Evolutionary conservation across 1,140 invertebrate genomes (phyloP), one percentile per base, ranked within the genome.

Genomic region (Eufriesea mexicana): DNA sequence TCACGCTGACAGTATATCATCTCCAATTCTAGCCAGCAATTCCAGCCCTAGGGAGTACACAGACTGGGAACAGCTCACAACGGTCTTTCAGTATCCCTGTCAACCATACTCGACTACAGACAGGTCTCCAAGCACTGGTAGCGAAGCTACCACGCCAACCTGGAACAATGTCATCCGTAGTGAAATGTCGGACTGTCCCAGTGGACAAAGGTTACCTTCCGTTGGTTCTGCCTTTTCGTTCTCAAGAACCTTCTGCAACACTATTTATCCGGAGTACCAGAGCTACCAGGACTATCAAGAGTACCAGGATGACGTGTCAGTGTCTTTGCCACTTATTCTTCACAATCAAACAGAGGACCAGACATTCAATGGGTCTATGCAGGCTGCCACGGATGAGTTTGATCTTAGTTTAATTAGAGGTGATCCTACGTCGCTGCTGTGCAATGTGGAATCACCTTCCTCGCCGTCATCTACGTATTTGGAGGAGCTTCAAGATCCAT

Each of bases 341-440:
- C 87, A 91, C 20, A 71, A 71, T 0, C 87, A 91, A 8, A 45
- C 73, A 0, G 72, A 83, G 5, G 79, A 79, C 23, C 87, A 90
- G 47, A 85, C 86, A 6, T 77, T 64, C 51, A 67, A 59, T 0
- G 62, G 61, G 2, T 16, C 72, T 25, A 75, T 89, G 20, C 91
- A 92, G 28, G 87, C 79, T 0, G 81, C 90, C 8, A 79, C 57
- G 0, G 91, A 93, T 4, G 93, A 93, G 68, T 94, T 94, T 47
- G 93, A 94, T 57, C 85, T 94, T 6, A 94, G 92, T 72, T 84
- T 94, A 10, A 94, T 94, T n/a, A 90, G 94, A 47, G 92, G 93
- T 0, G 93, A 94, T 62, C 93, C 94, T 0, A 92, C 92, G 45
- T 90, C 89, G 9, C 57, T 94, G 42, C 10, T 88, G 55, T 49